Conservation (phyloP, 2,113 vertebrate genomes). For the Stictonetta naevosa region DNA sequence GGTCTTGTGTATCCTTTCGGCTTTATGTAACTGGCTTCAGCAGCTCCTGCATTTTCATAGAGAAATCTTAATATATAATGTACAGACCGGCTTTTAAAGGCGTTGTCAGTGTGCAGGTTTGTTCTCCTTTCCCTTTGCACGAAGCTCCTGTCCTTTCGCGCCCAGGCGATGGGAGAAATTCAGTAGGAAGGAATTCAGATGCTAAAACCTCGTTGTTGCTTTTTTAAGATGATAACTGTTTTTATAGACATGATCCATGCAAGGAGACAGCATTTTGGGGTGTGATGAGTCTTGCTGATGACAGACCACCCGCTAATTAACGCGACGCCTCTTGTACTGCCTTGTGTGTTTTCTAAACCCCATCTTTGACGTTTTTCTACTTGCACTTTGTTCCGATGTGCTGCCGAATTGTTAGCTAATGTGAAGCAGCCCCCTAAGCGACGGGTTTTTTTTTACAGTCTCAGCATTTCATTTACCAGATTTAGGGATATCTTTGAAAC, state of each 20-base stretch:
- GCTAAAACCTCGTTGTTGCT: neutral
- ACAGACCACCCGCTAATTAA: neutral
- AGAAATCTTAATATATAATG: slow-evolving; percentile 7
- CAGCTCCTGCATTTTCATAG: neutral
- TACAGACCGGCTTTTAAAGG: neutral
- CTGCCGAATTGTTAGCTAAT: neutral
- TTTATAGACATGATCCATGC: rapidly evolving
- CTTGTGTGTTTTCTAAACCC: neutral
- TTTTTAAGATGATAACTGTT: neutral
- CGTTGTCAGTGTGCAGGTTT: neutral
- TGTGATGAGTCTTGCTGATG: neutral
- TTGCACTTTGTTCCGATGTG: slow-evolving; percentile 21
- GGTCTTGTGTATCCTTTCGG: neutral
- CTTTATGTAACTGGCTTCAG: neutral
- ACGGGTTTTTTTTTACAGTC: neutral
- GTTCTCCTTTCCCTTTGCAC: neutral
- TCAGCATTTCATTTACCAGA: slow-evolving; percentile 26
- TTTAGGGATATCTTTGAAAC: neutral
- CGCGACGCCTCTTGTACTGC: neutral
- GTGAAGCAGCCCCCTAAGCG: neutral
- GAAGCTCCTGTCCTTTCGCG: neutral
- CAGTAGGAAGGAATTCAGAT: neutral
- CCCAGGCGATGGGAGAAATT: neutral
- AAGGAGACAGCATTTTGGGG: neutral
- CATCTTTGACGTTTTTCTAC: neutral